A percentile compares a stretch with the other conserved stretches of the same genome.
Conservation (phyloP, 2,113 vertebrate genomes). For the Pollimyrus isidori region DNA sequence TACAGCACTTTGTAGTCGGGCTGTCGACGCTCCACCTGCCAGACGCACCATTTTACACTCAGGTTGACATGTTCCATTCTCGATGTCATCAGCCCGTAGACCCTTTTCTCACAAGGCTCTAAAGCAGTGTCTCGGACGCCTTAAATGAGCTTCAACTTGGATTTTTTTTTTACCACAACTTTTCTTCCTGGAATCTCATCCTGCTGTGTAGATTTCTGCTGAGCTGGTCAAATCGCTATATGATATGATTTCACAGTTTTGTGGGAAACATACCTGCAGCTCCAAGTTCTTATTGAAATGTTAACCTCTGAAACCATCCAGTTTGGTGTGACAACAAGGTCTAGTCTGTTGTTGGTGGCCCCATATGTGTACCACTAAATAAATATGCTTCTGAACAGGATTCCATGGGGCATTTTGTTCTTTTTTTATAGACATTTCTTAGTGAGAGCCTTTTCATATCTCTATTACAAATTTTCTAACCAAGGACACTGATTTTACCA, state of each 20-base stretch:
- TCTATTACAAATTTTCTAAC: not conserved
- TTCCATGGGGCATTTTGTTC: not conserved
- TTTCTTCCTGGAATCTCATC: not conserved
- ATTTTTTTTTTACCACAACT: not conserved
- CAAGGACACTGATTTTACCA: not conserved
- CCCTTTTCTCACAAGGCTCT: not conserved
- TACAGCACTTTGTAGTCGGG: not conserved
- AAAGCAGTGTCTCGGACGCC: not conserved
- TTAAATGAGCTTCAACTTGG: not conserved
- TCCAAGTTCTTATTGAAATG: not conserved
- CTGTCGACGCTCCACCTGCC: not conserved
- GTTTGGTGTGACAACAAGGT: not conserved
- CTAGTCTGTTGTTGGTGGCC: not conserved
- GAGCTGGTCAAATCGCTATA: not conserved
- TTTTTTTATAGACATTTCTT: not conserved
- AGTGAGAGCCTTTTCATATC: not conserved
- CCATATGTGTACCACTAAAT: not conserved
- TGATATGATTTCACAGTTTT: not conserved
- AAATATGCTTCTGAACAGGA: not conserved
- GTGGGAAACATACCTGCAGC: not conserved
- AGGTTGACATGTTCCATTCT: not conserved
- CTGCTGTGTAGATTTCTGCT: not conserved
- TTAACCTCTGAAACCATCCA: not conserved
- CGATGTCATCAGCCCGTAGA: not conserved
- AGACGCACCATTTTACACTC: not conserved